phyloP scores from a whole-genome alignment of 2,797 vertebrate genomes.

The Gephyroberyx darwinii region DNA sequence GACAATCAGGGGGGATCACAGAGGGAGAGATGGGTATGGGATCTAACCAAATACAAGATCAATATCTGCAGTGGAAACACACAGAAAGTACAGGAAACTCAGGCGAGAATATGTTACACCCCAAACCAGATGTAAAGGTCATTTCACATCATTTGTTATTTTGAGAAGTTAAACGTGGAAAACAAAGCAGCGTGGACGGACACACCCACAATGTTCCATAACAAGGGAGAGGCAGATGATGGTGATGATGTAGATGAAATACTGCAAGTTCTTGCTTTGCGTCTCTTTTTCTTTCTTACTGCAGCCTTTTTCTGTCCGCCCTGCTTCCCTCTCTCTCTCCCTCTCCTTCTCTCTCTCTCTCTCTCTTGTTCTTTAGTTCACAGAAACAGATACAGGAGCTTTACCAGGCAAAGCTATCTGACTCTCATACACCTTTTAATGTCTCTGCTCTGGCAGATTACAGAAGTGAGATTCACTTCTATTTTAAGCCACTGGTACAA shows the following conservation, averaged over 20 bases:
- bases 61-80: slow-evolving; percentile 69
- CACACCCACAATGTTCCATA: slow-evolving; percentile 64
- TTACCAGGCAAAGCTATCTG: slow-evolving; percentile 24
- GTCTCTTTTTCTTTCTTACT: background rate
- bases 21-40: slow-evolving; percentile 43
- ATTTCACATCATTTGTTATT: slow-evolving; percentile 51
- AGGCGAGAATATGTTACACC: slow-evolving; percentile 60
- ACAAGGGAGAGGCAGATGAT: slow-evolving; percentile 61
- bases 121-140: slow-evolving; percentile 70
- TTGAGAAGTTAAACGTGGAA: slow-evolving; percentile 26
- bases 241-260: slow-evolving; percentile 33
- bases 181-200: slow-evolving; percentile 19
- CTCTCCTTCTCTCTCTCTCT: slow-evolving; percentile 22
- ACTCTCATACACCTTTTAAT: slow-evolving; percentile 46
- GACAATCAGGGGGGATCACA: slow-evolving; percentile 40
- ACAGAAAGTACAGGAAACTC: slow-evolving; percentile 45
- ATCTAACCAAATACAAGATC: slow-evolving; percentile 59
- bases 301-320: too few species aligned
- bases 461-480: slow-evolving; percentile 52
- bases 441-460: slow-evolving; percentile 47
- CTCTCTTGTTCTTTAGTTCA: slow-evolving; percentile 6
- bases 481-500: slow-evolving; percentile 56
- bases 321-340: background rate
- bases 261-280: slow-evolving; percentile 24
- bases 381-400: background rate